phyloP scores from a whole-genome alignment of 2,113 vertebrate species.

The Acrocephalus kingi region DNA sequence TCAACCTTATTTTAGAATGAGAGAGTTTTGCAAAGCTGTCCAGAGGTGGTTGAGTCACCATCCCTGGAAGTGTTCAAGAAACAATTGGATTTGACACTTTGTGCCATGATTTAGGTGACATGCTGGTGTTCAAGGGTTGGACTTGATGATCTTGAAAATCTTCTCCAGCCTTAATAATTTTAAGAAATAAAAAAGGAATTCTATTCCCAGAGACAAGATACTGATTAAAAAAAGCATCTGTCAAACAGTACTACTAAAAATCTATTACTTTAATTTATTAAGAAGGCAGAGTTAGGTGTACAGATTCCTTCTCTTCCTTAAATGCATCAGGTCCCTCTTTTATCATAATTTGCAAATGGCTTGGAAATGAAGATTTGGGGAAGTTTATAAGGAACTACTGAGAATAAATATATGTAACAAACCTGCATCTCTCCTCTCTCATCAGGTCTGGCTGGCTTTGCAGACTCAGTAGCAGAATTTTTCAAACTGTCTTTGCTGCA shows the following conservation, averaged over 20 bases:
- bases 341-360: background rate
- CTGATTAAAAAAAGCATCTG: background rate
- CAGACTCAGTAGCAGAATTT: slow-evolving; percentile 88
- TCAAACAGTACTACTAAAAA: background rate
- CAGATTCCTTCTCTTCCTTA: background rate
- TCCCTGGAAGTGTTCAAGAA: background rate
- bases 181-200: background rate
- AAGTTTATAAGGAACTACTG: background rate
- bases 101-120: background rate
- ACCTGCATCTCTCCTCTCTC: slow-evolving; percentile 98
- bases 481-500: slow-evolving; percentile 95
- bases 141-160: background rate
- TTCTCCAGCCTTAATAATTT: background rate
- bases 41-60: background rate
- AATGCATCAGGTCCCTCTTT: background rate
- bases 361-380: background rate
- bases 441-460: slow-evolving; percentile 84
- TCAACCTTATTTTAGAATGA: background rate
- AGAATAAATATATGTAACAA: background rate
- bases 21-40: background rate
- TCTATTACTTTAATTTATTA: background rate
- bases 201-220: background rate
- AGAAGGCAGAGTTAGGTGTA: background rate
- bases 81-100: background rate
- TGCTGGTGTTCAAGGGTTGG: background rate